Conservation (phyloP, 2,888 invertebrate genomes). For the Zygaena filipendulae region DNA sequence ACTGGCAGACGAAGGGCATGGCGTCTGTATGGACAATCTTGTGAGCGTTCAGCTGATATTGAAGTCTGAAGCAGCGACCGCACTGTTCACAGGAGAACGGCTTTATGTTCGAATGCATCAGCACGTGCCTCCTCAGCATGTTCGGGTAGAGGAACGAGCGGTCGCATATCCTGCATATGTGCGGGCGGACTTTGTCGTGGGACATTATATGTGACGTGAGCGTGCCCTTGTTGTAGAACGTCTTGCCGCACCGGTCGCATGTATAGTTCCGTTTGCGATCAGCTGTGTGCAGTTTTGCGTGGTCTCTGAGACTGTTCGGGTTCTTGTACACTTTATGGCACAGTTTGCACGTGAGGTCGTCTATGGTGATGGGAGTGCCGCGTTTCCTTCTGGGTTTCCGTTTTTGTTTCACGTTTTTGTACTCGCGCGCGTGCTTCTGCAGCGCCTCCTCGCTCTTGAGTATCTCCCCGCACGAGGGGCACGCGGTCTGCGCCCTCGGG, state of each 20-base stretch:
- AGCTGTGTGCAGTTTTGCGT: constrained; percentile 69
- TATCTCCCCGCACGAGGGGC: constrained; percentile 44
- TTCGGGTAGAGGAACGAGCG: constrained; percentile 52
- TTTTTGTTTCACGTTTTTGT: constrained; percentile 28
- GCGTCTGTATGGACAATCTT: constrained; percentile 81
- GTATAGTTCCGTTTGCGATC: constrained; percentile 53
- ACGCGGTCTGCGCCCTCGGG: constrained; percentile 27
- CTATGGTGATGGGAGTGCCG: constrained; percentile 43
- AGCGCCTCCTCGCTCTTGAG: constrained; percentile 34
- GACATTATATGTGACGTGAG: constrained; percentile 52
- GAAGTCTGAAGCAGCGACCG: constrained; percentile 65
- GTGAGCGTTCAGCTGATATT: constrained; percentile 78
- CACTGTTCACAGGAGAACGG: constrained; percentile 56
- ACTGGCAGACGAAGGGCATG: constrained; percentile 81
- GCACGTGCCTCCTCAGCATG: constrained; percentile 50
- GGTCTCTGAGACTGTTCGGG: constrained; percentile 44
- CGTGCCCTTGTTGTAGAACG: constrained; percentile 54
- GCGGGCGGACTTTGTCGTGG: constrained; percentile 48
- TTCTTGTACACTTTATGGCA: constrained; percentile 52
- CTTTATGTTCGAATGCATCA: constrained; percentile 53
- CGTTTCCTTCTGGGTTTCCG: constrained; percentile 37
- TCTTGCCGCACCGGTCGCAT: constrained; percentile 55
- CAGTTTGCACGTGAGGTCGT: constrained; percentile 44
- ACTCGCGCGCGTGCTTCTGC: constrained; percentile 35
- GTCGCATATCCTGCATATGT: constrained; percentile 50